Base-by-base conservation (phyloP, 2,888 invertebrate species). In the Drosophila maculinotata region DNA sequence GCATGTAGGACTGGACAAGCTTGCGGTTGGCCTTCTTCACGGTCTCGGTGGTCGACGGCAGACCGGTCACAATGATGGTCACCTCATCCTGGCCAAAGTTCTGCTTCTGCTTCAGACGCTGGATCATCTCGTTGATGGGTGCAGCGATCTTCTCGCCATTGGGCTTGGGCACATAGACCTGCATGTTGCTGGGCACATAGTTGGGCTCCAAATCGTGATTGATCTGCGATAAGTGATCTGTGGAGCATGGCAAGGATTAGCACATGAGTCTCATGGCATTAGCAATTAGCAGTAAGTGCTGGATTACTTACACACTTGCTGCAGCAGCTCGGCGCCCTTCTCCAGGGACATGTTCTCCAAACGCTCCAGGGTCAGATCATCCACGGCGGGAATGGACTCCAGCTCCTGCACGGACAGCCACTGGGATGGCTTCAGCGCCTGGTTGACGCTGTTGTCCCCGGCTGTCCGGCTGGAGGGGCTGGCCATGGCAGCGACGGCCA, bases 11-110 rank as follows among this genome's bases (percentile, higher is more conserved):
- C 47, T 89, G 62, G 15, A 90, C 76, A 15, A 91, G 54, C 53
- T 87, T 80, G 25, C 72, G 69, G n/a, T 54, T 76, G 26, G 89
- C 87, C 69, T 90, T 89, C 51, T 69, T 74, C 2, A 87, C 78
- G 5, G 81, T 74, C n/a, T 84, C 73, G 15, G 73, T 57, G 47
- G 64, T 79, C 48, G 86, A 70, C 36, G 89, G 80, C 48, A 91
- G 52, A 6, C 90, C 91, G 20, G 90, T 88, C 12, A 90, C 76
- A 39, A 88, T 80, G 63, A 90, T 79, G 58, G 91, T 89, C 2
- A 90, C 85, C 64, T 91, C 91, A 14, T 90, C 85, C 33, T 77
- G 53, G 23, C 79, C 88, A 28, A 91, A 82, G 47, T 81, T 74
- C 53, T 56, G 36, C 47, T 76, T 52, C 63, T 77, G 78, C 66